Base-by-base conservation (phyloP, 53 echinoderm and acorn worm genomes). In the Echinarachnius parma region DNA sequence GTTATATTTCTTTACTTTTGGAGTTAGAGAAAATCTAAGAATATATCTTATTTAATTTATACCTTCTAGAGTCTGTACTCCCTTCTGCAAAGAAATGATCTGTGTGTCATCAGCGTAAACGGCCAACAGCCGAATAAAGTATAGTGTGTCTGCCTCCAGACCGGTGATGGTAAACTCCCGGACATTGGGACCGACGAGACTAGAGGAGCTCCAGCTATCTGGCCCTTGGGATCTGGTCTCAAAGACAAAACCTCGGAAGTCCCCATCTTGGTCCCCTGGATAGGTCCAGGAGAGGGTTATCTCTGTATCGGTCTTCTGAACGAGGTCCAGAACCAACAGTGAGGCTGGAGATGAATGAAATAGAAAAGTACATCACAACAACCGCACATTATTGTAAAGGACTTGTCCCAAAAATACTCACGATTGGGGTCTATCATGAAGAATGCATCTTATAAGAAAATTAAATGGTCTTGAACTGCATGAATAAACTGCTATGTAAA, bases 41-140 rank as follows among this genome's bases (percentile, higher is more conserved):
- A n/a, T n/a, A 7, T 39, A 7, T 9, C 39, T 39, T 9, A 13
- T 7, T 39, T 39, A 50, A 50, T 15, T 50, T 50, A 50, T 25
- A 72, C 74, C 57, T 42, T 24, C 56, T 9, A 20, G 15, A 26
- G 74, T 72, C 19, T 23, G 21, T 2, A 55, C 21, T 4, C 26
- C 57, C 56, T 34, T 39, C 57, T 72, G 74, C 7, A 57, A 27
- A 2, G 74, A 72, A 30, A 72, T 39, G 16, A 57, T 58, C 10
- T 7, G 10, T 0, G 74, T 54, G 15, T 72, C 56, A 1, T 3
- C 29, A 0, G 42, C 29, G 37, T 27, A 72, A n/a, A 72, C 45
- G 2, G 55, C 57, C 45, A 72, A 25, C 11, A 72, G 44, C 5
- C 74, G 56, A 18, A 72, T 35, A 36, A 72, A 72, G 44, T 72